Conservation (phyloP, 2,888 invertebrate species). For the Emmelina monodactyla region DNA sequence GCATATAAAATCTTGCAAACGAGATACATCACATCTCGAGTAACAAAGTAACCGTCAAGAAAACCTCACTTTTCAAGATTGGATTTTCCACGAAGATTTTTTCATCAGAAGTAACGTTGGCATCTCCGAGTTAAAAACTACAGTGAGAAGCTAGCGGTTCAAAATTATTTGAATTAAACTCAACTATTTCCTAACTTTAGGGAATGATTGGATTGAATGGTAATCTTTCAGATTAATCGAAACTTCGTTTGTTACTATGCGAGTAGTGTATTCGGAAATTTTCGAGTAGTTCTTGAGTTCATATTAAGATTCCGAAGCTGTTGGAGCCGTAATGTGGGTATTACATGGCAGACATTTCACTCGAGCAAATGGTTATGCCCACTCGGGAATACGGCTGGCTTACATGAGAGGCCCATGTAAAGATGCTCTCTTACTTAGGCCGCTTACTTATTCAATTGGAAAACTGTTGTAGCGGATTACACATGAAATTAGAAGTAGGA, state of each 20-base stretch:
- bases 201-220: too few species aligned
- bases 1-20: conserved; percentile 1
- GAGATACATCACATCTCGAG: background rate
- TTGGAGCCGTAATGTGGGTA: conserved; percentile 40
- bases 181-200: too few species aligned
- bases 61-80: background rate
- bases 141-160: too few species aligned
- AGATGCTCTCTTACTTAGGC: conserved; percentile 15
- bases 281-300: conserved; percentile 16
- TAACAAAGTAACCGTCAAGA: background rate
- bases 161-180: too few species aligned
- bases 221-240: too few species aligned
- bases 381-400: conserved; percentile 20
- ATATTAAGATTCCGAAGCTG: conserved; percentile 37
- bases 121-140: too few species aligned
- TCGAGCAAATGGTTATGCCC: conserved; percentile 33
- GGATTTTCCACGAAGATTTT: too few species aligned
- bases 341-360: conserved; percentile 37
- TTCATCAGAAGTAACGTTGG: too few species aligned
- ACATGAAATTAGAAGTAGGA: too few species aligned
- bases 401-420: conserved; percentile 1
- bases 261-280: too few species aligned
- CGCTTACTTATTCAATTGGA: conserved; percentile 14
- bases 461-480: too few species aligned
- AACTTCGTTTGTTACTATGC: too few species aligned